These are phyloP conservation scores for Cacatua alba DNA, from an alignment of 2,113 vertebrate genomes.

Conservation along the genomic window DNA sequence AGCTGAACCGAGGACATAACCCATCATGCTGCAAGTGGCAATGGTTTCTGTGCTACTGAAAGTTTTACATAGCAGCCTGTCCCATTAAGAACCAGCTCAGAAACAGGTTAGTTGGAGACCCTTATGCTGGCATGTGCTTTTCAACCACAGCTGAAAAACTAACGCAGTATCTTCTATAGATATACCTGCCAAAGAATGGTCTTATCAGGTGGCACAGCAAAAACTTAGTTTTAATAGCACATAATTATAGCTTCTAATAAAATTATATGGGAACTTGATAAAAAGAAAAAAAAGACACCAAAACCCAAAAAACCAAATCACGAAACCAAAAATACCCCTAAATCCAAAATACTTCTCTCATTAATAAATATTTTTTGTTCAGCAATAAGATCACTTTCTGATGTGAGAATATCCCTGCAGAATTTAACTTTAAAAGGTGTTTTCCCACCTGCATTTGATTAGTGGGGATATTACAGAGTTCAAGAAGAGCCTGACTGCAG, in stretches of 20 bases:
- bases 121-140: neutral
- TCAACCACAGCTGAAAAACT: neutral
- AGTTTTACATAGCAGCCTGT: neutral
- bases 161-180: rapidly evolving
- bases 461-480: neutral
- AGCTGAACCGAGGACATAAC: neutral
- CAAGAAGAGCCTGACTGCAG: neutral
- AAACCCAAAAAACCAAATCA: neutral
- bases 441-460: neutral
- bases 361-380: neutral
- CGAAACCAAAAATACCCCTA: neutral
- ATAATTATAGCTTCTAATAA: neutral
- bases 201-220: neutral
- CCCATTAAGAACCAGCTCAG: neutral
- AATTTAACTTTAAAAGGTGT: neutral
- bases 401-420: neutral
- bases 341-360: neutral
- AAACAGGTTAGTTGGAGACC: neutral
- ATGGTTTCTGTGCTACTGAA: neutral
- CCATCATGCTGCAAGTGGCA: neutral
- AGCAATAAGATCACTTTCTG: neutral
- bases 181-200: neutral
- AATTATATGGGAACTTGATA: neutral
- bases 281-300: neutral
- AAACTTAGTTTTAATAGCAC: neutral